Conservation (phyloP, 2,888 invertebrate species). For the Phasia obesa region DNA sequence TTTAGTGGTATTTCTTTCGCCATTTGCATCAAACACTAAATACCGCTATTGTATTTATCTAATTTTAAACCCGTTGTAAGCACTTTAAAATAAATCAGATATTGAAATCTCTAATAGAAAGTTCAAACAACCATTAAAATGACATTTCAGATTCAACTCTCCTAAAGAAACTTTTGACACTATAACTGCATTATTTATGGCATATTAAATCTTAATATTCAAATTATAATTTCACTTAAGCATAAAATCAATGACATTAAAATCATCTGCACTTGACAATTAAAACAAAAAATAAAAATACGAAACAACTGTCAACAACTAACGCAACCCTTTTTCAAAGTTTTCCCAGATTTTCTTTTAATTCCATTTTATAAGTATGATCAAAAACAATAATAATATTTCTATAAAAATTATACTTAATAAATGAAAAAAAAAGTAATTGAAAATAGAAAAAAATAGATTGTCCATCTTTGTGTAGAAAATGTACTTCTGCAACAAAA, state of each 20-base stretch:
- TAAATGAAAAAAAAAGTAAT: conserved; percentile 38
- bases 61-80: too few species aligned
- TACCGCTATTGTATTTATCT: too few species aligned
- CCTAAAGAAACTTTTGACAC: background rate
- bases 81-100: too few species aligned
- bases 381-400: conserved; percentile 17
- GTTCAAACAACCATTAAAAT: background rate
- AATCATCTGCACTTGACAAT: conserved; percentile 30
- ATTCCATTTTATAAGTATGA: conserved; percentile 36
- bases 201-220: conserved; percentile 61
- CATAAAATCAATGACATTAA: conserved; percentile 66
- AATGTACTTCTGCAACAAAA: conserved; percentile 45
- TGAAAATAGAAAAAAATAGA: conserved; percentile 8
- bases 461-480: conserved; percentile 32
- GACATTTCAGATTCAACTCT: too few species aligned
- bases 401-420: conserved; percentile 34
- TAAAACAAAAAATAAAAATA: conserved; percentile 10
- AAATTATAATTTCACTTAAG: conserved; percentile 54
- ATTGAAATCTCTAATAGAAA: too few species aligned
- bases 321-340: background rate
- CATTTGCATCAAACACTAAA: too few species aligned
- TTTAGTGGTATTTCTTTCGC: too few species aligned
- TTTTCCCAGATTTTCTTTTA: conserved; percentile 25
- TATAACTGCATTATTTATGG: conserved; percentile 47
- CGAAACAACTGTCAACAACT: conserved; percentile 24